These are phyloP conservation scores for Choloepus didactylus DNA, from an alignment of 2,797 vertebrate genomes.

Conservation along the genomic window DNA sequence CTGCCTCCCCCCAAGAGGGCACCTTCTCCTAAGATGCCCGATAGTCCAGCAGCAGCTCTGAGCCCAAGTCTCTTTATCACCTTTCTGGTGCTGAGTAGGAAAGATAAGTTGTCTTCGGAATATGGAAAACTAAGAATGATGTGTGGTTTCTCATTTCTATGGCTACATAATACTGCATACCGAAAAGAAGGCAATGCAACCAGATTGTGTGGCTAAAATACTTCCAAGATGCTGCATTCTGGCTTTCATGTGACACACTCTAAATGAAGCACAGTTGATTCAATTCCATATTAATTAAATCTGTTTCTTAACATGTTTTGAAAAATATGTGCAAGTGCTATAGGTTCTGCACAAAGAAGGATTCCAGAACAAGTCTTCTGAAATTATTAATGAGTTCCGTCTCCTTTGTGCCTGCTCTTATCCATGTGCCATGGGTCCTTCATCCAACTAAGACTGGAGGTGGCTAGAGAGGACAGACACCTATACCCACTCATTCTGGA, in stretches of 20 bases:
- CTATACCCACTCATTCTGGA: neutral
- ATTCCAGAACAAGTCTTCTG: neutral
- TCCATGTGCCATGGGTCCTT: neutral
- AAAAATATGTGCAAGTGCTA: neutral
- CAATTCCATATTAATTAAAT: constrained; percentile 32
- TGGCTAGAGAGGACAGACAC: neutral
- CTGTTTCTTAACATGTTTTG: constrained; percentile 23
- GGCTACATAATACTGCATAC: neutral
- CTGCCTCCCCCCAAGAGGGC: neutral
- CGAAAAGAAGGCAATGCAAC: neutral
- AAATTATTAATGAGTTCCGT: neutral
- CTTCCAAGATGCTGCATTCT: neutral
- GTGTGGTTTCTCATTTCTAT: neutral
- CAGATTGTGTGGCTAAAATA: constrained; percentile 21
- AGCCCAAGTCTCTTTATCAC: neutral
- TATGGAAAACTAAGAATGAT: neutral
- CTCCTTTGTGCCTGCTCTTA: neutral
- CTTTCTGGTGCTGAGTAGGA: neutral
- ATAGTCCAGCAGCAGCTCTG: neutral
- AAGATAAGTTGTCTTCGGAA: constrained; percentile 12
- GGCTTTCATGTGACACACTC: neutral
- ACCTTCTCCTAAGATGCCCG: neutral
- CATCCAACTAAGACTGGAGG: neutral
- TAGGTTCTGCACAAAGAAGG: constrained; percentile 15
- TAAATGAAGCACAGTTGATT: neutral